Percentiles rank a stretch among this genome's conserved stretches.
These are phyloP conservation scores for Hozukius guyotensis DNA, from an alignment of 2,797 vertebrate genomes.

Conservation along the genomic window DNA sequence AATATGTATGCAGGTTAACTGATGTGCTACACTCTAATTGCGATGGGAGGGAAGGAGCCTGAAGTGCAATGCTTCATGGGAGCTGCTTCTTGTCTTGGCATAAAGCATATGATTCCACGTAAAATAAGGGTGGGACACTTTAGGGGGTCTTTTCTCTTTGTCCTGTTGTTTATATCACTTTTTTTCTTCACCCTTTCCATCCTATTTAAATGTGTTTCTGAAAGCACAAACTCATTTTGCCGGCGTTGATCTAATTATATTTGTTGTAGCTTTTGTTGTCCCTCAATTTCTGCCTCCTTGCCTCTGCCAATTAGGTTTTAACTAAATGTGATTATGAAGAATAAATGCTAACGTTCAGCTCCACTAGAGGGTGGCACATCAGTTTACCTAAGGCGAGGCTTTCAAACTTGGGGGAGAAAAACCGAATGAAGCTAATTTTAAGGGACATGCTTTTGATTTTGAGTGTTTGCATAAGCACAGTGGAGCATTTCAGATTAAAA, in stretches of 20 bases:
- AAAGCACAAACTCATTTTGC: slow-evolving; percentile 23
- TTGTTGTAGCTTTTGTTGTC: slow-evolving; percentile 69
- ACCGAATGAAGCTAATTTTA: slow-evolving; percentile 73
- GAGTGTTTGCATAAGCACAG: slow-evolving; percentile 73
- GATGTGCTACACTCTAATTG: slow-evolving; percentile 73
- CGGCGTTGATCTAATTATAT: slow-evolving; percentile 60
- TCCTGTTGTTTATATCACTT: slow-evolving; percentile 9
- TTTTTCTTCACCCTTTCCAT: background rate
- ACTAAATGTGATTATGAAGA: slow-evolving; percentile 84
- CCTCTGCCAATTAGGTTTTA: slow-evolving; percentile 80
- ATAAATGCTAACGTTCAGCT: slow-evolving; percentile 82
- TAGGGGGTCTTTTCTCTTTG: background rate
- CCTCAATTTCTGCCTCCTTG: slow-evolving; percentile 71
- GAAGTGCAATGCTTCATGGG: slow-evolving; percentile 59
- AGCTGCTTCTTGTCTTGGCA: slow-evolving; percentile 34
- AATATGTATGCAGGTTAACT: slow-evolving; percentile 80
- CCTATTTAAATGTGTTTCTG: slow-evolving; percentile 23
- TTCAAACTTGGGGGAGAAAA: slow-evolving; percentile 65
- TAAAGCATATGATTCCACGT: slow-evolving; percentile 15
- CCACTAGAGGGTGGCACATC: slow-evolving; percentile 79
- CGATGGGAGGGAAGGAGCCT: slow-evolving; percentile 54
- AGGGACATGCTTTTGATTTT: slow-evolving; percentile 79
- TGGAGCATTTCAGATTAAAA: slow-evolving; percentile 79
- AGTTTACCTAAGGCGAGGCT: slow-evolving; percentile 76
- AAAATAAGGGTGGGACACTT: slow-evolving; percentile 1